Percentiles rank a stretch among this genome's conserved stretches.
phyloP scores from a whole-genome alignment of 2,113 vertebrate species.

The Tragelaphus buxtoni region DNA sequence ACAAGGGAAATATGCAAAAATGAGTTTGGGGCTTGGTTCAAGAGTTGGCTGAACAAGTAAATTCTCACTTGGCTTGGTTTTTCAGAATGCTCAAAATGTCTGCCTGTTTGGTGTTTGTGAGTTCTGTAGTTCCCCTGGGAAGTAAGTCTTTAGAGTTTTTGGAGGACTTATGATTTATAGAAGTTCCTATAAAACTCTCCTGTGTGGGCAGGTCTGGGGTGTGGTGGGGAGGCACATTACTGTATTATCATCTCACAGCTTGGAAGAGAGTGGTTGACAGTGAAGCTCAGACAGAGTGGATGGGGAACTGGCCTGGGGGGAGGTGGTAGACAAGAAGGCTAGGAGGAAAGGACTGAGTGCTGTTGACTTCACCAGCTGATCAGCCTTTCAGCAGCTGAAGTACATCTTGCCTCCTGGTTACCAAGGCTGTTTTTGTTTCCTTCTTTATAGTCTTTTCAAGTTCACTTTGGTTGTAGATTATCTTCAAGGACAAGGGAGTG shows the following conservation, averaged over 20 bases:
- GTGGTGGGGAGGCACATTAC: neutral
- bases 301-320: too few species aligned
- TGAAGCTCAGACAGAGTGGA: neutral
- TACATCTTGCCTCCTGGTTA: neutral
- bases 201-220: neutral
- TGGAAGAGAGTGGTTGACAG: neutral
- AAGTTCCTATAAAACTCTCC: neutral
- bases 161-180: neutral
- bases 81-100: neutral
- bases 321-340: neutral
- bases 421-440: neutral
- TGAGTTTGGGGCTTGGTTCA: neutral
- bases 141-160: slow-evolving; percentile 8
- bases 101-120: neutral
- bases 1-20: slow-evolving; percentile 14
- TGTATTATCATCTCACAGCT: neutral
- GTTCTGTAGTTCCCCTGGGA: neutral
- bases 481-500: neutral
- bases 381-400: neutral
- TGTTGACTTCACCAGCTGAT: neutral
- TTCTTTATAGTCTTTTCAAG: neutral
- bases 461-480: neutral
- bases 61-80: neutral
- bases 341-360: neutral
- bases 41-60: neutral